Evolutionary conservation across 2,797 vertebrate species (phyloP), one percentile per base, ranked within the genome.

Genomic region (Enteromius anoplus): DNA sequence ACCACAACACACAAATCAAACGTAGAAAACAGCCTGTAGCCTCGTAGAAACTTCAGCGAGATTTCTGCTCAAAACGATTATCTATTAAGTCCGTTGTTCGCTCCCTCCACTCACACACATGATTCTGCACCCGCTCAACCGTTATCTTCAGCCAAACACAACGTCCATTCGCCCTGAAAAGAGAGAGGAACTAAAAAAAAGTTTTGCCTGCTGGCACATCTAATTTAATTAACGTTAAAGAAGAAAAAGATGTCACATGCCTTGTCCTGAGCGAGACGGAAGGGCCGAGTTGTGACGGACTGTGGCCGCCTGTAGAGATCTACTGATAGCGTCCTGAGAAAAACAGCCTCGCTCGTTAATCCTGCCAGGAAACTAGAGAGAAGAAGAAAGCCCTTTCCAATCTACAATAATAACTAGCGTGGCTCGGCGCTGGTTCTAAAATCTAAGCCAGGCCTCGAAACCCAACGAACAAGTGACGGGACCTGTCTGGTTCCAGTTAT

Each of bases 321-420:
- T 85, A 75, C 84, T 76, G 88, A 90, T 90, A 87, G 69, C 2
- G 37, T 53, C 51, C 77, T 76, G 55, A 79, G 75, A 66, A 86
- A 64, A 76, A 75, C 51, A 78, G 82, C 45, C 65, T 82, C 65
- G 42, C 55, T 51, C 14, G 0, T 60, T 94, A 95, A 95, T 95
- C 93, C 93, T 82, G 65, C 81, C 81, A 86, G 91, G 94, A 93
- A 94, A 95, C 93, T 79, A 29, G 92, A 94, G 92, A 92, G 89
- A 88, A 89, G 92, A 93, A 94, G 92, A 94, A 94, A 94, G 84
- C 89, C 87, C 83, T 83, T 89, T 78, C 88, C 87, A 92, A 87
- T 90, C 89, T 93, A 92, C 91, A 93, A 94, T 93, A 95, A 95
- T 92, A 94, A 86, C 89, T 85, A 78, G 88, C 47, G 9, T 68